These are phyloP conservation scores for Danio choprae DNA, from an alignment of 2,797 vertebrate species.

Conservation along the genomic window DNA sequence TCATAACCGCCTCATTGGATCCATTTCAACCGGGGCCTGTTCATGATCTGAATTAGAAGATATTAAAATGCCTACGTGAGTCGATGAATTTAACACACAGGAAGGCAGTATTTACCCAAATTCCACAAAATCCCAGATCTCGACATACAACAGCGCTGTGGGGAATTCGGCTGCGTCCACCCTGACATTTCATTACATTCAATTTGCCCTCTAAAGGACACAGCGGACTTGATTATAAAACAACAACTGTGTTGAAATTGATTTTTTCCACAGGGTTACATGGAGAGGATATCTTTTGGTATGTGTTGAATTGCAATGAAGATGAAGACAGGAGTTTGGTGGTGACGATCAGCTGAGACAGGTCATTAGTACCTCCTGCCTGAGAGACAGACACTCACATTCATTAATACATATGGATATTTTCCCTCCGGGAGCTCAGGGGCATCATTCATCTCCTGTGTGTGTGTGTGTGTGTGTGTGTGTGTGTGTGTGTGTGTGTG, in stretches of 20 bases:
- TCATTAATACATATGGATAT: conserved; percentile 41
- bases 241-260: conserved; percentile 38
- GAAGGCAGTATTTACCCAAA: conserved; percentile 25
- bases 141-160: not conserved
- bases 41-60: conserved; percentile 9
- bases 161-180: not conserved
- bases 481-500: too few species aligned
- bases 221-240: conserved; percentile 48
- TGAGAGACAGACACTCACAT: conserved; percentile 27
- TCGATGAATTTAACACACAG: not conserved
- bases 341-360: conserved; percentile 23
- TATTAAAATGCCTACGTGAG: not conserved
- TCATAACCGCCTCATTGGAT: not conserved
- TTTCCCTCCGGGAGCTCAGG: conserved; percentile 19
- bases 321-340: not conserved
- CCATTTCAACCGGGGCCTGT: not conserved
- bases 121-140: not conserved
- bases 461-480: not conserved
- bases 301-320: conserved; percentile 10
- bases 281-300: conserved; percentile 12
- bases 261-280: conserved; percentile 16
- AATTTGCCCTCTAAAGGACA: conserved; percentile 47
- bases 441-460: conserved; percentile 22
- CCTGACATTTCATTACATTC: conserved; percentile 48
- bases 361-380: conserved; percentile 26